These are phyloP conservation scores for Sebastes taczanowskii DNA, from an alignment of 2,797 vertebrate species.

Conservation along the genomic window DNA sequence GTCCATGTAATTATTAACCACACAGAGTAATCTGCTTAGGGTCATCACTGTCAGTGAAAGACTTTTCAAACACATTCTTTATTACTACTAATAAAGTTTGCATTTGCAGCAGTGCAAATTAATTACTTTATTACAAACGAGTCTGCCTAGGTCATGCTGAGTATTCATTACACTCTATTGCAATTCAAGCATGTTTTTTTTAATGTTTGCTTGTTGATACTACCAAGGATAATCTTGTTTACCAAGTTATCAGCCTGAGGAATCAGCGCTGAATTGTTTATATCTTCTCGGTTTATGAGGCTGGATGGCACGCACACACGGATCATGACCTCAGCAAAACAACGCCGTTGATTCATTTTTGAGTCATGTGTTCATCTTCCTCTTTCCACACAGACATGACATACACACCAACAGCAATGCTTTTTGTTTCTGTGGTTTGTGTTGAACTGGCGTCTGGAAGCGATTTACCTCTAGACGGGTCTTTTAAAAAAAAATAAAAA, in stretches of 20 bases:
- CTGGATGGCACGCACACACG: neutral
- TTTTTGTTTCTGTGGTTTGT: neutral
- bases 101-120: neutral
- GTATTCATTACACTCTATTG: neutral
- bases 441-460: neutral
- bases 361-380: neutral
- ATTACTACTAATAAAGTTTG: neutral
- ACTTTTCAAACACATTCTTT: neutral
- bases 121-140: neutral
- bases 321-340: neutral
- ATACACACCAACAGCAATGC: neutral
- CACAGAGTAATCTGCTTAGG: constrained; percentile 15
- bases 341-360: neutral
- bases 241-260: neutral
- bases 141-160: neutral
- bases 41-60: neutral
- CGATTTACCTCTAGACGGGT: neutral
- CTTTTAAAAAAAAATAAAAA: neutral
- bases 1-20: constrained; percentile 76
- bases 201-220: neutral
- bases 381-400: neutral
- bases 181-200: neutral
- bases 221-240: neutral
- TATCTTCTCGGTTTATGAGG: neutral
- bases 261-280: neutral